Conservation (phyloP, 2,113 vertebrate genomes). For the Electrona antarctica region DNA sequence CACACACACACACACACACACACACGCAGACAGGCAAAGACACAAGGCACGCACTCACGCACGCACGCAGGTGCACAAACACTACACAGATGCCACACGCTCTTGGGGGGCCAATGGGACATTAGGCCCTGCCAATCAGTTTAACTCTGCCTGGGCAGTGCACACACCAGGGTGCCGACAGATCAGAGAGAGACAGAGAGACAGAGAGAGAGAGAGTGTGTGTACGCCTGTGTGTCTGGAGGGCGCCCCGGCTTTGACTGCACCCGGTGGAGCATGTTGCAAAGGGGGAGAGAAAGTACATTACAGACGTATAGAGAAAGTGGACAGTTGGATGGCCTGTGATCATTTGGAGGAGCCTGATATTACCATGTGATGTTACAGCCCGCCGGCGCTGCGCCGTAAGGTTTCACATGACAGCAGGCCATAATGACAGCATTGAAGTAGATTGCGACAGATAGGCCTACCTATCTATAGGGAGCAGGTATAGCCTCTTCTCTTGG, state of each 20-base stretch:
- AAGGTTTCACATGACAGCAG: conserved; percentile 20
- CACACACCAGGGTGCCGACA: conserved; percentile 32
- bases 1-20: neutral
- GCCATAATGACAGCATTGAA: conserved; percentile 33
- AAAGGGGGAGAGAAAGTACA: conserved; percentile 43
- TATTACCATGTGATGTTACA: conserved; percentile 54
- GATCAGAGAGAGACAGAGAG: conserved; percentile 23
- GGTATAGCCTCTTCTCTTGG: conserved; percentile 2
- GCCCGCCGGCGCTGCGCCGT: conserved; percentile 30
- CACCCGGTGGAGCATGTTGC: conserved; percentile 37
- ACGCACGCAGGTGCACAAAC: neutral
- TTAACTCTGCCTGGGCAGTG: conserved; percentile 19
- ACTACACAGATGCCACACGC: conserved; percentile 12
- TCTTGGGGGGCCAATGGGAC: conserved; percentile 17
- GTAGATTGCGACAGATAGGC: conserved; percentile 7
- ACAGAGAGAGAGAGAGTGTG: conserved; percentile 6
- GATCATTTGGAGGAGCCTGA: conserved; percentile 51
- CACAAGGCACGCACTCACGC: neutral
- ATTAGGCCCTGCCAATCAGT: conserved; percentile 53
- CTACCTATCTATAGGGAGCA: no score
- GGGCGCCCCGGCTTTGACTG: conserved; percentile 21
- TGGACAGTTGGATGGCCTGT: conserved; percentile 50
- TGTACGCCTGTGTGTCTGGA: conserved; percentile 43
- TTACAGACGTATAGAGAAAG: conserved; percentile 33
- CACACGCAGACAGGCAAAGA: neutral